Evolutionary conservation across 2,113 vertebrate genomes (phyloP), one percentile per base, ranked within the genome.

Genomic region (Mobula hypostoma): DNA sequence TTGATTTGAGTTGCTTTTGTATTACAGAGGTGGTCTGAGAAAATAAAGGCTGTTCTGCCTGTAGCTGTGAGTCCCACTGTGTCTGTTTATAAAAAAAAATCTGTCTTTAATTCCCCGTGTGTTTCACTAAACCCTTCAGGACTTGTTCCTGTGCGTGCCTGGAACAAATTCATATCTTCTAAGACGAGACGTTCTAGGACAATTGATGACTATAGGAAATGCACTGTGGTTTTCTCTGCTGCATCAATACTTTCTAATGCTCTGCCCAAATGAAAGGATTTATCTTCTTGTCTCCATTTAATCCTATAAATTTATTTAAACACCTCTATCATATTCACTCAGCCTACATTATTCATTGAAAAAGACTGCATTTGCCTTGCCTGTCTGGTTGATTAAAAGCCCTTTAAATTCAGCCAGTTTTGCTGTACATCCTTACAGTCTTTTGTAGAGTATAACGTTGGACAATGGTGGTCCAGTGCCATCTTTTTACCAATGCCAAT

Each of bases 231-330:
- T 80, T 80, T 15, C 11, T 79, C n/a, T 12, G 2, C 36, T 48
- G 15, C 40, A 83, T 56, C 21, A 7, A 27, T 58, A 56, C 21
- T 56, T 56, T 56, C 19, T 58, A 56, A 32, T 32, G 14, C 14
- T 78, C 48, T 58, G 21, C 17, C 80, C 56, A 56, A 8, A 40
- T 83, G 0, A 83, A 83, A 56, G 56, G 24, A 83, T 56, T 56
- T 83, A 56, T 58, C 40, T 48, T 27, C 19, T 83, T 83, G 48
- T 58, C 8, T 9, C 56, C 36, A 58, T 83, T 24, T 83, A 83
- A 83, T 83, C 80, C 48, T 83, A 19, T 83, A 48, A 80, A 56
- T 83, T 56, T 58, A 56, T 83, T 83, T 83, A 83, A 83, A 83
- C 8, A 48, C 21, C 21, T 83, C 80, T 17, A 80, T 80, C 9